Base-by-base conservation (phyloP, 2,888 invertebrate species). In the Leuctra nigra region DNA sequence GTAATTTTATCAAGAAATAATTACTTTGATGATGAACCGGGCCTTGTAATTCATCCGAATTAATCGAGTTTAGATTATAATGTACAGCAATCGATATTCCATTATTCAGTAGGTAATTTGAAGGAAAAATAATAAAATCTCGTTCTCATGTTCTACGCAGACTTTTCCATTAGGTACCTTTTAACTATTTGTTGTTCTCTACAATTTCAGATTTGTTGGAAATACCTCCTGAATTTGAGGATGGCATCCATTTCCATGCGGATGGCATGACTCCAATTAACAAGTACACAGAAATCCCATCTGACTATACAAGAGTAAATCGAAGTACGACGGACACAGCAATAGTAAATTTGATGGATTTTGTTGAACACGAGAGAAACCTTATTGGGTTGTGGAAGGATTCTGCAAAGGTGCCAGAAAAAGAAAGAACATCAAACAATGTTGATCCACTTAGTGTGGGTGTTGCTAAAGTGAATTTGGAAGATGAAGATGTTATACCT, bases 151-250 rank as follows among this genome's bases (percentile, higher is more conserved):
- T n/a, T n/a, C n/a, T n/a, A n/a, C n/a, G n/a, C n/a, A n/a, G n/a
- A n/a, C n/a, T n/a, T n/a, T n/a, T n/a, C n/a, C n/a, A n/a, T n/a
- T n/a, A n/a, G n/a, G n/a, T n/a, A n/a, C n/a, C n/a, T n/a, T n/a
- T n/a, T n/a, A n/a, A n/a, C n/a, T n/a, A n/a, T n/a, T n/a, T n/a
- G n/a, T n/a, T n/a, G n/a, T n/a, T n/a, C n/a, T n/a, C n/a, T n/a
- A n/a, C n/a, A n/a, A n/a, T n/a, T 72, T 13, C 66, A 82, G 82
- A 78, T 59, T 69, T 82, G 25, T 66, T 83, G 4, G 77, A 77
- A 2, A 73, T 78, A 57, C 83, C 88, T 0, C 89, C 90, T 9
- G 88, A 87, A 0, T 82, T 86, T 63, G 70, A 74, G 59, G 75
- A 75, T 59, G 80, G 81, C 23, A 70, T 82, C 13, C 65, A 77